phyloP scores from a whole-genome alignment of 2,888 invertebrate genomes.

The Eristalis pertinax region DNA sequence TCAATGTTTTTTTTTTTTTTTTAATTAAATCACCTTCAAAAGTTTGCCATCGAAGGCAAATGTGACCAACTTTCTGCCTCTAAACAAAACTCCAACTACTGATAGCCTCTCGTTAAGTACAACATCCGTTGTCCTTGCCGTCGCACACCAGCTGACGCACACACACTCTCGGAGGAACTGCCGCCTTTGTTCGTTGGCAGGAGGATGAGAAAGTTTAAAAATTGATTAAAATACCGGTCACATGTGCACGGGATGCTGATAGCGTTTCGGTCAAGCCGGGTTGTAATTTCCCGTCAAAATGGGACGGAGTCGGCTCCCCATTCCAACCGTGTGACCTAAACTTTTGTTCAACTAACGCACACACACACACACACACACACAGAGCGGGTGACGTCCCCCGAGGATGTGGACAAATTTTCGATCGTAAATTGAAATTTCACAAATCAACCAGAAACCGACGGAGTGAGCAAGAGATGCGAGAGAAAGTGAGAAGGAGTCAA shows the following conservation, averaged over 20 bases:
- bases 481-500: background rate
- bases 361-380: background rate
- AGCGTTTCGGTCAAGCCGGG: slow-evolving; percentile 27
- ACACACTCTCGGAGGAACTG: background rate
- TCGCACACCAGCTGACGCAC: background rate
- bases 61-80: slow-evolving; percentile 31
- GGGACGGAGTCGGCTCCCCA: background rate
- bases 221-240: slow-evolving; percentile 42
- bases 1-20: slow-evolving; percentile 39
- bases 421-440: slow-evolving; percentile 59
- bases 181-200: background rate
- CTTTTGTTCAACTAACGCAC: background rate
- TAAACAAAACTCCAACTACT: slow-evolving; percentile 18
- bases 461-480: background rate
- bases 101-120: slow-evolving; percentile 21
- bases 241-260: slow-evolving; percentile 51
- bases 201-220: background rate
- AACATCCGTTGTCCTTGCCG: background rate
- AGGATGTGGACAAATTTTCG: slow-evolving; percentile 46
- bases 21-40: slow-evolving; percentile 65
- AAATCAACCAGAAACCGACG: slow-evolving; percentile 32
- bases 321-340: too few relatives aligned
- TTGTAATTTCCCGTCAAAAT: slow-evolving; percentile 37
- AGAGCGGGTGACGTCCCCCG: background rate
- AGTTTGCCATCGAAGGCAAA: slow-evolving; percentile 47